Conservation (phyloP, 2,888 invertebrate genomes). For the Drosophila imparisetae region DNA sequence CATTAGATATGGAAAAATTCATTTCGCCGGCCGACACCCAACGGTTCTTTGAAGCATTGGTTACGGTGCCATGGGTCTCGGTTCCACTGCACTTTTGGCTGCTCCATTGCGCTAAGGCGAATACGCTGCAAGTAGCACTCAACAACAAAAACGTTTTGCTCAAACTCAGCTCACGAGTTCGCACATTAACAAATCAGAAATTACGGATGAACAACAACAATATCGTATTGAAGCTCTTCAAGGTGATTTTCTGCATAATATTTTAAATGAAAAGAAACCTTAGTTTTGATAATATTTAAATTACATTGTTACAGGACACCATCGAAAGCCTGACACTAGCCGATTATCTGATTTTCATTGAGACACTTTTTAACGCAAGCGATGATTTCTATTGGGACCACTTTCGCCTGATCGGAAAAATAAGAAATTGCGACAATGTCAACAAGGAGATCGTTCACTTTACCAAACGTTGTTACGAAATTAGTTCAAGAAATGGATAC, state of each 20-base stretch:
- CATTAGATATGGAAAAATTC: conserved; percentile 41
- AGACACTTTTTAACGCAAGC: conserved; percentile 67
- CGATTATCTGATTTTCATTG: conserved; percentile 75
- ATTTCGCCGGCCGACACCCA: conserved; percentile 24
- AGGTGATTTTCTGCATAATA: conserved; percentile 17
- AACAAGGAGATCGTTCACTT: conserved; percentile 16
- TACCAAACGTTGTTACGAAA: conserved; percentile 54
- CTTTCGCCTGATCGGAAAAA: conserved; percentile 35
- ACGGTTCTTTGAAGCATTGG: conserved; percentile 41
- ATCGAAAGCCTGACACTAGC: conserved; percentile 58
- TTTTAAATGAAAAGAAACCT: neutral
- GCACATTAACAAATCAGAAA: conserved; percentile 64
- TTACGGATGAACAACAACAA: conserved; percentile 50
- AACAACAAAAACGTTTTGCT: conserved; percentile 53
- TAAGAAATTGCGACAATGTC: conserved; percentile 27
- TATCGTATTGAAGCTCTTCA: conserved; percentile 38
- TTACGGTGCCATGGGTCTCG: conserved; percentile 76
- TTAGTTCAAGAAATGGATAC: conserved; percentile 11
- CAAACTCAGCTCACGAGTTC: conserved; percentile 63
- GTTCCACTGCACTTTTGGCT: conserved; percentile 80
- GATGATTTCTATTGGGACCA: conserved; percentile 47
- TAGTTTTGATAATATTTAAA: neutral
- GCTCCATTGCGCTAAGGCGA: neutral
- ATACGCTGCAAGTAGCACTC: conserved; percentile 12
- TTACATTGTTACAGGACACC: conserved; percentile 10